Conservation (phyloP, 2,888 invertebrate species). For the Rhingia campestris region DNA sequence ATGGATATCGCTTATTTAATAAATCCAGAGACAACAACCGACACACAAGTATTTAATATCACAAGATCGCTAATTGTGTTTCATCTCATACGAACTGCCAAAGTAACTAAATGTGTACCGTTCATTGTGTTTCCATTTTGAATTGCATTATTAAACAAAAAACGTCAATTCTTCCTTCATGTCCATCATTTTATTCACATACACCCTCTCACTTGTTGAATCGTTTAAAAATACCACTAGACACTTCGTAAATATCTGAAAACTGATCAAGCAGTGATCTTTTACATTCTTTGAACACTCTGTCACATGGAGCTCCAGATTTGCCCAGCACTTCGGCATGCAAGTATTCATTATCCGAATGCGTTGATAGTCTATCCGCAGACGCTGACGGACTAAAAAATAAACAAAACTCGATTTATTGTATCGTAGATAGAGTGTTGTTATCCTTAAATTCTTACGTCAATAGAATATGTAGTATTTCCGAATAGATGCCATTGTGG, state of each 20-base stretch:
- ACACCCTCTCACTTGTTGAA: conserved; percentile 17
- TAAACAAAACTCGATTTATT: not conserved
- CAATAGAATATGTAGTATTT: conserved; percentile 88
- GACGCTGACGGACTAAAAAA: conserved; percentile 86
- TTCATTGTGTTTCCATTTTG: too few species aligned
- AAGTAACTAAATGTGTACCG: too few species aligned
- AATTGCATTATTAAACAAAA: too few species aligned
- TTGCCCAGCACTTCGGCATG: conserved; percentile 87
- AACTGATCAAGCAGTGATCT: conserved; percentile 73
- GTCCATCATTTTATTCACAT: too few species aligned
- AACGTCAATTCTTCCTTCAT: too few species aligned
- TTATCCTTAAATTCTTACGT: conserved; percentile 84
- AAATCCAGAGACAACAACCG: too few species aligned
- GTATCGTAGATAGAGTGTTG: not conserved
- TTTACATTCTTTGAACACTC: conserved; percentile 75
- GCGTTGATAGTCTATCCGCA: conserved; percentile 85
- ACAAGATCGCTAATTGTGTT: too few species aligned
- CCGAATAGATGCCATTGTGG: conserved; percentile 87
- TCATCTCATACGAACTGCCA: too few species aligned
- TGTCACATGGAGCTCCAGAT: conserved; percentile 75
- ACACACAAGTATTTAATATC: too few species aligned
- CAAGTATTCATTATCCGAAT: conserved; percentile 87
- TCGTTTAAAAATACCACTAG: conserved; percentile 13
- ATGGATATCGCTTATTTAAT: too few species aligned
- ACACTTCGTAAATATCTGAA: conserved; percentile 55